Evolutionary conservation across 2,888 invertebrate species (phyloP).

Genomic region (Drepana falcataria): DNA sequence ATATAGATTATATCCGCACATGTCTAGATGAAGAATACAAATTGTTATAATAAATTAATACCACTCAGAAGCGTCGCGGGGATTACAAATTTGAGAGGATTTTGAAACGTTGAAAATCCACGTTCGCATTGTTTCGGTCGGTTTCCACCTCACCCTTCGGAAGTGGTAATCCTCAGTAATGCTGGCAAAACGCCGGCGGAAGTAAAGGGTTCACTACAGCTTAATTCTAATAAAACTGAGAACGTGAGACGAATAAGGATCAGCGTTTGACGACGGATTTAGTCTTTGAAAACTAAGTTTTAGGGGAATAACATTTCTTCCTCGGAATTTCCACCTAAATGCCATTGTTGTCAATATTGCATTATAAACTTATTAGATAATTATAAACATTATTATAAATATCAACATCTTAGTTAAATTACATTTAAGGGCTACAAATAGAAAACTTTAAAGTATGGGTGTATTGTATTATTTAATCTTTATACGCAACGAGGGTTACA

Average conservation of each 20-base stretch:
- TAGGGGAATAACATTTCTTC: background rate
- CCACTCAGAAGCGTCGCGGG: background rate
- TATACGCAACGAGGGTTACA: too few species aligned
- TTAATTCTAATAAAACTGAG: slow-evolving; percentile 72
- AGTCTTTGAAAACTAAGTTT: slow-evolving; percentile 20
- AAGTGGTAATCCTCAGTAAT: slow-evolving; percentile 55
- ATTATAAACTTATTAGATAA: too few species aligned
- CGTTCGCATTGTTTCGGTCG: slow-evolving; percentile 29
- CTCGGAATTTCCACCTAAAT: too few species aligned
- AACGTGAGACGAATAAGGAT: slow-evolving; percentile 63
- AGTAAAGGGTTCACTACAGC: slow-evolving; percentile 64
- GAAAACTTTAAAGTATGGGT: too few species aligned
- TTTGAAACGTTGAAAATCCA: slow-evolving; percentile 2
- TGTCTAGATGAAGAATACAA: background rate
- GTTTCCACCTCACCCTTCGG: slow-evolving; percentile 36
- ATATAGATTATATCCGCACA: background rate
- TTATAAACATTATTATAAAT: too few species aligned
- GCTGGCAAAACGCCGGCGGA: slow-evolving; percentile 54
- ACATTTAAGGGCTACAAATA: too few species aligned
- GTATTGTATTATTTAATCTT: too few species aligned
- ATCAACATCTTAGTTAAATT: too few species aligned
- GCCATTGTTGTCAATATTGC: too few species aligned
- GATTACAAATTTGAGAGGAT: slow-evolving; percentile 1
- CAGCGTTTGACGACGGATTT: slow-evolving; percentile 26
- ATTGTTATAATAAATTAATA: background rate